Base-by-base conservation (phyloP, 2,888 invertebrate genomes). In the Mythimna loreyi region DNA sequence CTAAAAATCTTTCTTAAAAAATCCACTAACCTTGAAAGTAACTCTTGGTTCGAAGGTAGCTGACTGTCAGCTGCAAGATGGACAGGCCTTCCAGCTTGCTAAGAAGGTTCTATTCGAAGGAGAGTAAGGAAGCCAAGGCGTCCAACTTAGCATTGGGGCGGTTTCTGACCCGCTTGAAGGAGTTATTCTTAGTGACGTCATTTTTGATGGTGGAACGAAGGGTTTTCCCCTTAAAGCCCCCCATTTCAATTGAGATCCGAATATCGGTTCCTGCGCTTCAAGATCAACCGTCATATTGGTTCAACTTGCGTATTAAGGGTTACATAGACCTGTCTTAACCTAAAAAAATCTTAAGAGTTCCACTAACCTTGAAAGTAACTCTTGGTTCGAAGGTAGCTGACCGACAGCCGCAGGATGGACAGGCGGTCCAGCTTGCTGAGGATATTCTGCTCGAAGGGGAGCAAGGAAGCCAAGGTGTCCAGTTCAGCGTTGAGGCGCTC, bases 371-470 rank as follows among this genome's bases (percentile, higher is more conserved):
- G 99, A 96, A 99, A 99, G 97, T 99, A 99, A 96, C 99, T 99
- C 96, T 99, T 99, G 90, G 99, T 99, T 89, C 99, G 97, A 86
- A 99, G 97, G 94, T 99, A 99, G 96, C 99, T 99, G 95, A 99
- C 99, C 67, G 99, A 99, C 81, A 99, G 97, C 91, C 99, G 97
- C 86, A 99, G 97, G 89, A 99, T 99, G 92, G 99, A 99, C 84
- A 99, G 97, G 88, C 99, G 97, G 96, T 99, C 99, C 92, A 99
- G 96, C 96, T 99, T 99, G 93, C 99, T 99, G 86, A 99, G 97
- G 92, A 99, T 99, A 94, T 99, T 99, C 96, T 99, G 99, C 94
- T 99, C 99, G 96, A 99, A 99, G 86, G 99, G 99, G 87, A 99
- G 96, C 87, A 99, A 96, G 83, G 98, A 98, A 56, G 99, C 99